These are phyloP conservation scores for Kryptolebias marmoratus DNA, from an alignment of 2,113 vertebrate genomes.

Conservation along the genomic window DNA sequence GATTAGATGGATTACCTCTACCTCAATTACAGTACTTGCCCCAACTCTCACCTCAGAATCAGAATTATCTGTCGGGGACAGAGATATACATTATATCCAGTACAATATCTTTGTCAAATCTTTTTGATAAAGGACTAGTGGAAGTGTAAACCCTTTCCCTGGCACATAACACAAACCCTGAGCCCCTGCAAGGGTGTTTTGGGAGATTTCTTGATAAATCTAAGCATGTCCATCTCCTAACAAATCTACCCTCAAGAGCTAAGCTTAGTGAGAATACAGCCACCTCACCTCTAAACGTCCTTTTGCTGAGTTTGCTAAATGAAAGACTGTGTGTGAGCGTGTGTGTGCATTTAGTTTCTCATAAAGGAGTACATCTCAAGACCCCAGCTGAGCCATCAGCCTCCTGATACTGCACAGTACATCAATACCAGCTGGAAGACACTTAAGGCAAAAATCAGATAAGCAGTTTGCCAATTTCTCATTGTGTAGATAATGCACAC, in stretches of 20 bases:
- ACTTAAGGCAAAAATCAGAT: conserved; percentile 64
- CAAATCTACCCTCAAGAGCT: conserved; percentile 56
- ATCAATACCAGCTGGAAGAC: conserved; percentile 57
- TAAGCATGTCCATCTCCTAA: conserved; percentile 63
- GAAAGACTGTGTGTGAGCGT: conserved; percentile 28
- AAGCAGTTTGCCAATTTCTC: conserved; percentile 70
- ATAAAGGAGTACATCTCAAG: conserved; percentile 44
- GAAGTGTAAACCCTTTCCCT: conserved; percentile 39
- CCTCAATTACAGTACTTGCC: conserved; percentile 54
- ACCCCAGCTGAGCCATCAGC: conserved; percentile 45
- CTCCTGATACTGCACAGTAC: conserved; percentile 54
- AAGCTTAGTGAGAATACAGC: conserved; percentile 39
- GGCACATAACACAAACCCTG: conserved; percentile 57
- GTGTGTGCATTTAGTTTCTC: conserved; percentile 45
- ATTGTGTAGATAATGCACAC: conserved; percentile 61
- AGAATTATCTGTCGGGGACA: conserved; percentile 47
- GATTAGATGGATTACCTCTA: conserved; percentile 54
- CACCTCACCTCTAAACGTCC: conserved; percentile 68
- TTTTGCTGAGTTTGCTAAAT: conserved; percentile 65
- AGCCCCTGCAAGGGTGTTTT: conserved; percentile 5
- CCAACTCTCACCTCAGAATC: conserved; percentile 26
- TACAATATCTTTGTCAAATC: conserved; percentile 60
- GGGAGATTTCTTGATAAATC: conserved; percentile 66
- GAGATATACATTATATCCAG: conserved; percentile 35
- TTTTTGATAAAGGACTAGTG: conserved; percentile 63